Evolutionary conservation across 2,113 vertebrate genomes (phyloP).

Genomic region (Cyrtonyx montezumae): DNA sequence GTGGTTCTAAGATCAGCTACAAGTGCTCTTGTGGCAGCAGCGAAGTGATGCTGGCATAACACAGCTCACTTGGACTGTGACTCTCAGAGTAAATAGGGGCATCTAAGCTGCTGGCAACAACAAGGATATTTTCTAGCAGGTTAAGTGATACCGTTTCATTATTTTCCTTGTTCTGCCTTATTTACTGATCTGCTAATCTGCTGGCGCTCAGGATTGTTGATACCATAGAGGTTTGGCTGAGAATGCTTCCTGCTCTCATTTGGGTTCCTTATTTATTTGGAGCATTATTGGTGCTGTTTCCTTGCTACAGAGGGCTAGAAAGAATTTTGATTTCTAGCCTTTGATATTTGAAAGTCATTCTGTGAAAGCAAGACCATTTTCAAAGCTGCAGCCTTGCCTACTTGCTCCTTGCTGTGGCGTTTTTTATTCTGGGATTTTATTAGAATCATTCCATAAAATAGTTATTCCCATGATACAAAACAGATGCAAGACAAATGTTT

Average conservation of each 20-base stretch:
- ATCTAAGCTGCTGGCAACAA: background rate
- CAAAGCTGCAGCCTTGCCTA: background rate
- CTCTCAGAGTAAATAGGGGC: background rate
- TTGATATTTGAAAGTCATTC: background rate
- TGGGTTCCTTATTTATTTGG: background rate
- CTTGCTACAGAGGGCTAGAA: rapidly evolving
- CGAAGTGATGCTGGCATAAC: background rate
- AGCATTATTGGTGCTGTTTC: background rate
- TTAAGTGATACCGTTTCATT: background rate
- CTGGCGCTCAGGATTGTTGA: rapidly evolving
- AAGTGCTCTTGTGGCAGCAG: background rate
- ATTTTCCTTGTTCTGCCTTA: background rate
- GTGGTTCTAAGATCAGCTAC: background rate
- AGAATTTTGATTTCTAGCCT: background rate
- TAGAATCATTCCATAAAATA: background rate
- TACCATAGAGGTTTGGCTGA: background rate
- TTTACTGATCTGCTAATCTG: background rate
- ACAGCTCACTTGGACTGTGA: rapidly evolving
- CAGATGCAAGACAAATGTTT: background rate
- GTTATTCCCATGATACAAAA: background rate
- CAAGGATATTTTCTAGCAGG: background rate
- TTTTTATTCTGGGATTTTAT: background rate
- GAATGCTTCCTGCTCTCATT: background rate
- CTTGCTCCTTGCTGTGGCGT: background rate
- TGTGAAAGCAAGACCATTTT: background rate